Conservation (phyloP, 1,140 invertebrate genomes). For the Drosophila serrata region DNA sequence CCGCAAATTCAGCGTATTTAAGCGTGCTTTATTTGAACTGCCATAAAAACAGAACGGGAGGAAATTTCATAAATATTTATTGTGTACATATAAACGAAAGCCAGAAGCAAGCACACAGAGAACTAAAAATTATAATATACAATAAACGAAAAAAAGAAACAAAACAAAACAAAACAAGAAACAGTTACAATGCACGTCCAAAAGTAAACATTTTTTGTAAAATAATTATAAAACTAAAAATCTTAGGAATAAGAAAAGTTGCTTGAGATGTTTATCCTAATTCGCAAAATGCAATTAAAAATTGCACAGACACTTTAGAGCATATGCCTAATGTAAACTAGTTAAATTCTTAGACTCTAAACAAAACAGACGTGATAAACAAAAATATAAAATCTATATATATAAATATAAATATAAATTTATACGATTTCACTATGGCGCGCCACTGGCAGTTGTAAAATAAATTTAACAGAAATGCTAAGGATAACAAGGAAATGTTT, state of each 20-base stretch:
- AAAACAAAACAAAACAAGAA: slow-evolving; percentile 47
- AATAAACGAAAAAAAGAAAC: slow-evolving; percentile 33
- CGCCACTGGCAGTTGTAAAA: slow-evolving; percentile 64
- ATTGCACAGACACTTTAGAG: slow-evolving; percentile 71
- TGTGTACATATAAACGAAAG: slow-evolving; percentile 62
- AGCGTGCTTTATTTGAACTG: slow-evolving; percentile 79
- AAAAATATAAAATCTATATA: slow-evolving; percentile 57
- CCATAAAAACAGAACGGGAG: slow-evolving; percentile 70
- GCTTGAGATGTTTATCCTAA: slow-evolving; percentile 60
- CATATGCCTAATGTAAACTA: slow-evolving; percentile 70
- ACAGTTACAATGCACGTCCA: slow-evolving; percentile 75
- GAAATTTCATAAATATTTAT: slow-evolving; percentile 73
- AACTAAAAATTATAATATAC: slow-evolving; percentile 68
- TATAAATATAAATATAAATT: slow-evolving; percentile 29
- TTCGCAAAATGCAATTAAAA: slow-evolving; percentile 70
- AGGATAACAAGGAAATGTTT: slow-evolving; percentile 13
- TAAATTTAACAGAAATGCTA: slow-evolving; percentile 50
- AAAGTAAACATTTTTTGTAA: slow-evolving; percentile 53
- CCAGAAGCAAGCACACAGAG: slow-evolving; percentile 69
- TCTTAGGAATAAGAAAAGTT: slow-evolving; percentile 24
- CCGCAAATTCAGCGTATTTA: slow-evolving; percentile 73
- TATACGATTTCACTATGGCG: slow-evolving; percentile 42
- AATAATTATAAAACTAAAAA: slow-evolving; percentile 22
- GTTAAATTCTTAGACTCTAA: slow-evolving; percentile 83
- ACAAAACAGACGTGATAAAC: slow-evolving; percentile 83